Evolutionary conservation across 2,113 vertebrate species (phyloP), one percentile per base, ranked within the genome.

Genomic region (Peromyscus maniculatus): DNA sequence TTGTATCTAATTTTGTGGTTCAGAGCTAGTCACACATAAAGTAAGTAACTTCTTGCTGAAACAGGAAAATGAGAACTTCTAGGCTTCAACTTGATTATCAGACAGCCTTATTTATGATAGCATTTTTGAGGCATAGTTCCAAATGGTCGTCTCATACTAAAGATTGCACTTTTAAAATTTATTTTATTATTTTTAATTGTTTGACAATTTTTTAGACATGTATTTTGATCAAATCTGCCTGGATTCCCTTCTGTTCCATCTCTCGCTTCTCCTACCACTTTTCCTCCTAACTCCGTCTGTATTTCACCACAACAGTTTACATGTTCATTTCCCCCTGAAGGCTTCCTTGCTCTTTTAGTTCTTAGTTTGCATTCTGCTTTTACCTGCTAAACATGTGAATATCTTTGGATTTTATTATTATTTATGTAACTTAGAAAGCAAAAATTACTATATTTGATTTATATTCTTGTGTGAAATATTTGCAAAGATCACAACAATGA

Each of bases 31-130:
- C 79, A 96, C 49, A 88, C 87, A 10, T 96, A 94, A 97, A 95
- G 24, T 86, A 91, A 94, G 36, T 92, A 96, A 96, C 57, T 97
- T 97, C 43, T 96, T 69, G 74, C 89, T 94, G 75, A 94, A 92
- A 69, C 74, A 46, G 52, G 82, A 92, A 93, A 93, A 92, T 66
- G 87, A 90, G 55, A 97, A 88, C 88, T 95, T 90, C 94, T 52
- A 87, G 88, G 64, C 95, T 96, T 91, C 13, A 95, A 71, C 90
- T 74, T 92, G 87, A 94, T 93, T 55, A 93, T 91, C 46, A 96
- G 52, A 91, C 93, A 93, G 88, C 96, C 22, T 96, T 55, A 92
- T 83, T 95, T 94, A 71, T 28, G 22, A 82, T 57, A 79, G 36
- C 15, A 31, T 79, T n/a, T 77, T 75, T 89, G 95, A 92, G 24